These are phyloP conservation scores for Galbula dea DNA, from an alignment of 2,113 vertebrate genomes.

Conservation along the genomic window DNA sequence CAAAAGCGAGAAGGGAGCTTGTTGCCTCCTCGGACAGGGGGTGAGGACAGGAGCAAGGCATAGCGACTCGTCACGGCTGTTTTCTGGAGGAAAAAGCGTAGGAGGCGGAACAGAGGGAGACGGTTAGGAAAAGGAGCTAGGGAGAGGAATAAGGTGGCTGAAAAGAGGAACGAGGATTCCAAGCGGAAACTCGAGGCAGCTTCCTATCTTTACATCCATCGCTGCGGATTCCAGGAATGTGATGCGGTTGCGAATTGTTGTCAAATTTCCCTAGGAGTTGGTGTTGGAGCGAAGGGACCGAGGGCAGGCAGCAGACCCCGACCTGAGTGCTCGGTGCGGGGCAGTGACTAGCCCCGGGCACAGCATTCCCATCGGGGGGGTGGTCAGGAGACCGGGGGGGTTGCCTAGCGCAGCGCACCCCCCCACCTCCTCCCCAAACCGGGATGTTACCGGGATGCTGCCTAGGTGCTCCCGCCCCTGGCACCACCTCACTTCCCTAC, in stretches of 20 bases:
- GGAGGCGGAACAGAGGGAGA: neutral
- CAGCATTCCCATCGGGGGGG: neutral
- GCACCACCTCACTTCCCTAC: neutral
- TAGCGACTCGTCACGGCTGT: neutral
- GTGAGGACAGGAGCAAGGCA: neutral
- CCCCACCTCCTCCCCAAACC: neutral
- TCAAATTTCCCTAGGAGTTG: slow-evolving; percentile 42
- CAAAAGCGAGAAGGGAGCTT: slow-evolving; percentile 40
- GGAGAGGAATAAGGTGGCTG: neutral
- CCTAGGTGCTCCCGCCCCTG: neutral
- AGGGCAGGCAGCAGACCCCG: neutral
- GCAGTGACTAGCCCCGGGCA: neutral
- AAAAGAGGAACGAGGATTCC: neutral
- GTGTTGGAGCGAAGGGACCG: neutral
- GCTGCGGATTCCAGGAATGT: slow-evolving; percentile 37
- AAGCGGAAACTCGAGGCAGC: slow-evolving; percentile 39
- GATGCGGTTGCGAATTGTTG: slow-evolving; percentile 47
- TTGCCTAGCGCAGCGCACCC: neutral
- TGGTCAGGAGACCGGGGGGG: neutral
- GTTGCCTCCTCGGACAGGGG: slow-evolving; percentile 7
- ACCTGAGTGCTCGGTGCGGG: neutral
- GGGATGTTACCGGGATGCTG: neutral
- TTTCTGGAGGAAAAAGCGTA: neutral
- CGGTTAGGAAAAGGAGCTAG: neutral
- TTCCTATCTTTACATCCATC: slow-evolving; percentile 53